Evolutionary conservation across 2,888 invertebrate species (phyloP).

Genomic region (Brachyptera putata): DNA sequence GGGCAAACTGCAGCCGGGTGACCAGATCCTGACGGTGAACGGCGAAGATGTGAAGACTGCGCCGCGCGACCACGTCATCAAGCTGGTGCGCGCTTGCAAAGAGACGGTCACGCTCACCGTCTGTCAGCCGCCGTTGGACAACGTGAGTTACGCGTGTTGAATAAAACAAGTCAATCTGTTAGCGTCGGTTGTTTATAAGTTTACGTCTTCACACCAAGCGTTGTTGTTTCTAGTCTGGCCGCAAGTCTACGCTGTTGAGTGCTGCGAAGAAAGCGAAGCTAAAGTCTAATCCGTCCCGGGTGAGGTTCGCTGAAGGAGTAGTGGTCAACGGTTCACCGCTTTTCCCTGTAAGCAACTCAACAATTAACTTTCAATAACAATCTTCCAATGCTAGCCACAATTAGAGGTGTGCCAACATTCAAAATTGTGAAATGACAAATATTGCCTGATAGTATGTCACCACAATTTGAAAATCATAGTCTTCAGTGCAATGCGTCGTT

Average conservation of each 20-base stretch:
- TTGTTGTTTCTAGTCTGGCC: conserved; percentile 45
- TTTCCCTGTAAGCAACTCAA: conserved; percentile 64
- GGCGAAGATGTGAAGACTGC: conserved; percentile 84
- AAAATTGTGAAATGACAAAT: too few relatives aligned
- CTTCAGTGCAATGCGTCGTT: too few relatives aligned
- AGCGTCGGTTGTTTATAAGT: too few relatives aligned
- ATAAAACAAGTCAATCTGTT: too few relatives aligned
- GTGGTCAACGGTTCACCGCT: conserved; percentile 79
- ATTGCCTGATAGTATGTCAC: too few relatives aligned
- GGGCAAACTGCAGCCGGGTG: conserved; percentile 83
- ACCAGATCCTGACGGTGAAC: conserved; percentile 86
- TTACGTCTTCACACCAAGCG: too few relatives aligned
- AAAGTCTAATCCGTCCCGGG: conserved; percentile 74
- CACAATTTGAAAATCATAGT: too few relatives aligned
- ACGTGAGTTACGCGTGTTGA: conserved; percentile 46
- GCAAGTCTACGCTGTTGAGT: conserved; percentile 79
- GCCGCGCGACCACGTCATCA: conserved; percentile 84
- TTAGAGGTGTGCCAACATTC: too few relatives aligned
- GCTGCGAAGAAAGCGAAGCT: conserved; percentile 82
- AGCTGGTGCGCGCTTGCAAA: conserved; percentile 77
- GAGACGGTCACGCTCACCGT: conserved; percentile 72
- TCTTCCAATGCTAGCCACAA: too few relatives aligned
- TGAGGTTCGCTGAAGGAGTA: conserved; percentile 85
- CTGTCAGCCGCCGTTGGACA: conserved; percentile 73
- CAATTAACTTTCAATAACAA: too few relatives aligned